These are phyloP conservation scores for Petrocephalus sullivani DNA, from an alignment of 2,797 vertebrate species.

Conservation along the genomic window DNA sequence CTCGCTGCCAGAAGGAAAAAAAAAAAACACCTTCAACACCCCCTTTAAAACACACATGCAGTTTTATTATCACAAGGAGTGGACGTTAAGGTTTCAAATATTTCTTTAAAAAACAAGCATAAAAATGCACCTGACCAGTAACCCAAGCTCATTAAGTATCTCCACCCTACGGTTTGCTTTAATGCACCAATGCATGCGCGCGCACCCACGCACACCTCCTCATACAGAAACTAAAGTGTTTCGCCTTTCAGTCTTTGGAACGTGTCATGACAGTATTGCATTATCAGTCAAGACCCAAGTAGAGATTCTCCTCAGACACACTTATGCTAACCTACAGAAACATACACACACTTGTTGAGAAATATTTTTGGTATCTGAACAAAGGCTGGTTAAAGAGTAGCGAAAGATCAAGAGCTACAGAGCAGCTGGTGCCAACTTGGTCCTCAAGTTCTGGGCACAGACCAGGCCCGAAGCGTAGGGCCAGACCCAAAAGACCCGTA, in stretches of 20 bases:
- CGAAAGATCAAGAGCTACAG: neutral
- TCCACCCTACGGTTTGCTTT: neutral
- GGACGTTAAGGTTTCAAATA: neutral
- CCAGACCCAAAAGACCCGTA: neutral
- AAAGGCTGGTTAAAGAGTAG: conserved; percentile 1
- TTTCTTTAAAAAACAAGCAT: neutral
- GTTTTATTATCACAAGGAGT: neutral
- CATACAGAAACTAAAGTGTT: neutral
- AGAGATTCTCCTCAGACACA: neutral
- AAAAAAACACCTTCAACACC: neutral
- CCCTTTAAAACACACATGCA: neutral
- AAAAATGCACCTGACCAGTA: neutral
- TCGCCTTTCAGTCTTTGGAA: conserved; percentile 20
- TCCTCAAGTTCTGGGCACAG: neutral
- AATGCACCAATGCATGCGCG: neutral
- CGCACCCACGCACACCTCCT: neutral
- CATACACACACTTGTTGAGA: neutral
- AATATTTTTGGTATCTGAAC: conserved; percentile 4
- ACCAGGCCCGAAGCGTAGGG: neutral
- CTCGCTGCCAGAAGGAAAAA: neutral
- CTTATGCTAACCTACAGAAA: conserved; percentile 10
- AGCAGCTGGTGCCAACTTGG: neutral
- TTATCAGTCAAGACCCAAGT: neutral
- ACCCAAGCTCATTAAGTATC: neutral
- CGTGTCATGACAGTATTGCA: conserved; percentile 26